These are phyloP conservation scores for Drosophila histrio DNA, from an alignment of 2,888 invertebrate genomes.

Conservation along the genomic window DNA sequence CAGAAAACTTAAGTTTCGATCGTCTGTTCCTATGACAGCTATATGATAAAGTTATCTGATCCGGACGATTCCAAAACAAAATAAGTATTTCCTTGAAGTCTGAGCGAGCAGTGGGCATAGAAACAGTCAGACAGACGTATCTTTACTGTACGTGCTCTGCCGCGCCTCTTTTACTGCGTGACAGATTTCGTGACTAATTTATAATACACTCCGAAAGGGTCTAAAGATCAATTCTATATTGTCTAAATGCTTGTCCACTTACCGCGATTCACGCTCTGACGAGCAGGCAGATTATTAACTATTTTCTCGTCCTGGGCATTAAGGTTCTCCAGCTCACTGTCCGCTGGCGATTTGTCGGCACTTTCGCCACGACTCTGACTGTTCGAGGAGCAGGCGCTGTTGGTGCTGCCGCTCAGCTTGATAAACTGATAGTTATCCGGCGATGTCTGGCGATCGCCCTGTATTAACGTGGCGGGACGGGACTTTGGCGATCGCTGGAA, in stretches of 20 bases:
- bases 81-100: no score
- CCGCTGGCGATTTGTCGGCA: constrained; percentile 86
- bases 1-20: no score
- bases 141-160: no score
- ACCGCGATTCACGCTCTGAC: constrained; percentile 77
- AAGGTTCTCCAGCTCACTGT: constrained; percentile 86
- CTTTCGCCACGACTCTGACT: constrained; percentile 75
- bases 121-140: no score
- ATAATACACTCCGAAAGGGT: no score
- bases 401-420: constrained; percentile 68
- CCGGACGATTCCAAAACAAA: no score
- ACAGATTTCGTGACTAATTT: no score
- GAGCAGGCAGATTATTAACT: constrained; percentile 77
- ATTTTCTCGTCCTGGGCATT: constrained; percentile 79
- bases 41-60: no score
- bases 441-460: constrained; percentile 61
- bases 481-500: constrained; percentile 72
- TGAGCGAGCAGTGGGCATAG: no score
- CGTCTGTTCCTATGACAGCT: no score
- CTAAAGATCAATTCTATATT: background rate
- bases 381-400: constrained; percentile 67
- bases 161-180: no score
- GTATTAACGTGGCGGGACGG: constrained; percentile 55
- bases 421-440: constrained; percentile 82
- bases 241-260: constrained; percentile 16